These are phyloP conservation scores for Leucania comma DNA, from an alignment of 2,888 invertebrate species.

Conservation along the genomic window DNA sequence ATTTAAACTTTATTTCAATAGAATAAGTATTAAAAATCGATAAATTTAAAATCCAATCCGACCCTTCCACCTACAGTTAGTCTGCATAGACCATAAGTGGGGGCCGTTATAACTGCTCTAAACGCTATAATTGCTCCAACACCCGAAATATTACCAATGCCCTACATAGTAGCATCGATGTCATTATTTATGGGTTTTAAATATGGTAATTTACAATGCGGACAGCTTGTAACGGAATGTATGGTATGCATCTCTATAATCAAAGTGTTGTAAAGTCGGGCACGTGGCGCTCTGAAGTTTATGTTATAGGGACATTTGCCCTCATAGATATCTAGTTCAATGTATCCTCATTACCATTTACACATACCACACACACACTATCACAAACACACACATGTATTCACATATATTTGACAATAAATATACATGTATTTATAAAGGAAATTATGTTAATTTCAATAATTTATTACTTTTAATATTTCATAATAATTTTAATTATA, in stretches of 20 bases:
- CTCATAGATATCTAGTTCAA: too few species aligned
- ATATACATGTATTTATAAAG: too few species aligned
- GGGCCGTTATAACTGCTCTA: too few species aligned
- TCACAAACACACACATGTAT: too few species aligned
- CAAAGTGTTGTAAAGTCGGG: not conserved
- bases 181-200: not conserved
- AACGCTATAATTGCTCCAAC: conserved; percentile 3
- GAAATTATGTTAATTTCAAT: too few species aligned
- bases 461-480: too few species aligned
- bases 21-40: not conserved
- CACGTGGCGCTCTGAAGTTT: not conserved
- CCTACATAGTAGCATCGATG: not conserved
- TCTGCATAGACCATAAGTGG: too few species aligned
- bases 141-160: not conserved
- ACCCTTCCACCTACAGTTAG: too few species aligned
- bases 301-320: not conserved
- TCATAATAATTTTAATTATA: too few species aligned
- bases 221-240: not conserved
- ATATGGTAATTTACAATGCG: not conserved
- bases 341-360: too few species aligned
- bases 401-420: too few species aligned
- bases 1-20: not conserved
- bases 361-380: too few species aligned
- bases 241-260: not conserved
- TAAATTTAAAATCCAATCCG: not conserved